These are phyloP conservation scores for Harmothoe impar DNA, from an alignment of 2,888 invertebrate genomes.

Conservation along the genomic window DNA sequence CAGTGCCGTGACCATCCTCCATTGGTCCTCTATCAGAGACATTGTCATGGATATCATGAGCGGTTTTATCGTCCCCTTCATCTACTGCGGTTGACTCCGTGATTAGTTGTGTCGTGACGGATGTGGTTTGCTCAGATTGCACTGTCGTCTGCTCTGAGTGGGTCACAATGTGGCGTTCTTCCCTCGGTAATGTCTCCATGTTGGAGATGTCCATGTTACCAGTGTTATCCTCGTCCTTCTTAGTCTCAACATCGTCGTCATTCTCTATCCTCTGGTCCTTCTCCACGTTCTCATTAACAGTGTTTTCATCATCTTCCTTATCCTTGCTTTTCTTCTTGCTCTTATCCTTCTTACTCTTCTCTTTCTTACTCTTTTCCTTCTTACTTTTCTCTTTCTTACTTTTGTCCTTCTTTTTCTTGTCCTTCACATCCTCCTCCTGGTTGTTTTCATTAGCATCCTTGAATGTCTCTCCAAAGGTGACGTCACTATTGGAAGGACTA, in stretches of 20 bases:
- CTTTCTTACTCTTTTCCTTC: conserved; percentile 17
- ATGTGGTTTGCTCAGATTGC: neutral
- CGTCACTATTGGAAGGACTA: conserved; percentile 34
- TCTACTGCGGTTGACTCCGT: neutral
- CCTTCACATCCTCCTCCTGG: neutral
- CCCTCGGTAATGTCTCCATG: conserved; percentile 45
- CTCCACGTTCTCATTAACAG: neutral
- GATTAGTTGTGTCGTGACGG: neutral
- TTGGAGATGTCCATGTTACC: neutral
- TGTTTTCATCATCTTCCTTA: neutral
- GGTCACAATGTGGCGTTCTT: neutral
- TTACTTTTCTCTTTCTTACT: conserved; percentile 47
- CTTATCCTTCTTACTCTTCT: conserved; percentile 28
- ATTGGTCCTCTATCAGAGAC: neutral
- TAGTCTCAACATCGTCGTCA: neutral
- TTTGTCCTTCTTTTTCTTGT: conserved; percentile 50
- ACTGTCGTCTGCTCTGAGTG: neutral
- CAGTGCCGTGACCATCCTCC: neutral
- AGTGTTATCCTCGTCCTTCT: neutral
- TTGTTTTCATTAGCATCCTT: neutral
- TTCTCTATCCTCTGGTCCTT: neutral
- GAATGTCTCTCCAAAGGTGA: conserved; percentile 29
- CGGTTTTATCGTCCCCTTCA: neutral
- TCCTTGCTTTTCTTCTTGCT: conserved; percentile 32
- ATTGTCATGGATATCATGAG: neutral